Percentiles rank a stretch among this genome's conserved stretches.
Evolutionary conservation across 2,888 invertebrate genomes (phyloP).

Genomic region (Bursaphelenchus okinawaensis): DNA sequence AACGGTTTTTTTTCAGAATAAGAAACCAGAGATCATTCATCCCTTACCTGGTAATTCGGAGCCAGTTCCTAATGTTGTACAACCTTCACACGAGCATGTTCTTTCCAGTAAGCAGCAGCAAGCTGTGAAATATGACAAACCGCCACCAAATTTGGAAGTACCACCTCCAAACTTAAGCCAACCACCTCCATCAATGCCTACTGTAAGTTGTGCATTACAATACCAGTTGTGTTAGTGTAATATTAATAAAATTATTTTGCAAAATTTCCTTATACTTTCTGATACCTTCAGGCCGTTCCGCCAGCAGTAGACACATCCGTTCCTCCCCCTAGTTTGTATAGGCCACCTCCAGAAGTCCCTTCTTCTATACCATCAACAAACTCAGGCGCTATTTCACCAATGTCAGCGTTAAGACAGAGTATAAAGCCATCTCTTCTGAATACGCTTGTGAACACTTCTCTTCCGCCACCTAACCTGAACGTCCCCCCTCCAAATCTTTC

Average conservation of each 20-base stretch:
- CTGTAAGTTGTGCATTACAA: no score
- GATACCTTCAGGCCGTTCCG: no score
- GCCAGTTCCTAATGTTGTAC: no score
- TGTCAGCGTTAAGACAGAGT: neutral
- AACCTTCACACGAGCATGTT: no score
- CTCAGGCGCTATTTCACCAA: neutral
- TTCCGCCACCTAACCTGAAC: neutral
- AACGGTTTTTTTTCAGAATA: no score
- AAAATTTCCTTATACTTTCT: no score
- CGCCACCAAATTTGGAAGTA: neutral
- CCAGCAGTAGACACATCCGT: neutral
- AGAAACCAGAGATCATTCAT: no score
- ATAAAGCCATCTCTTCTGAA: neutral
- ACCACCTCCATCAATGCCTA: neutral
- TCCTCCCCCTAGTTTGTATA: neutral
- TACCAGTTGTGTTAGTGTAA: no score
- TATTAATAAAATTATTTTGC: no score
- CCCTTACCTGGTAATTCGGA: no score
- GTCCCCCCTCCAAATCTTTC: neutral
- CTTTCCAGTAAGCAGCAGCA: no score
- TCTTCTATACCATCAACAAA: neutral
- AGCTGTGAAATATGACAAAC: neutral
- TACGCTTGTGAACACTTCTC: neutral
- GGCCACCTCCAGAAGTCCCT: neutral
- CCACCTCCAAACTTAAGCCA: neutral